A percentile compares a stretch with the other conserved stretches of the same genome.
phyloP scores from a whole-genome alignment of 2,113 vertebrate genomes.

The Rissa tridactyla region DNA sequence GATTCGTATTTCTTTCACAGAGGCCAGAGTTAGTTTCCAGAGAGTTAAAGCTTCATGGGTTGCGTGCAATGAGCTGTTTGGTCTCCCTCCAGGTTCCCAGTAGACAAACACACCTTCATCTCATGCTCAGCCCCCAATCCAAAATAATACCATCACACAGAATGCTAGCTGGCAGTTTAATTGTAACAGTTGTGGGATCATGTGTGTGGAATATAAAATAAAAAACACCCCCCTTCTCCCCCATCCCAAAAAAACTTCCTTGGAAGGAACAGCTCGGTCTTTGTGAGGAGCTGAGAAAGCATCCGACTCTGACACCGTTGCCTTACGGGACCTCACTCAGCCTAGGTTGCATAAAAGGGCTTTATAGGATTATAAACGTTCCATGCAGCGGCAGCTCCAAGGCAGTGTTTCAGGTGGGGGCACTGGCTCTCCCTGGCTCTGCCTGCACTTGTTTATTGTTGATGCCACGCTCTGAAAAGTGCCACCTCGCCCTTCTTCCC shows the following conservation, averaged over 20 bases:
- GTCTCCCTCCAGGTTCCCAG: background rate
- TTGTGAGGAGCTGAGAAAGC: slow-evolving; percentile 36
- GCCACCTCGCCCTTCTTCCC: background rate
- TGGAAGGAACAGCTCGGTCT: slow-evolving; percentile 7
- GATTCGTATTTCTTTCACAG: background rate
- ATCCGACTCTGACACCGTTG: slow-evolving; percentile 40
- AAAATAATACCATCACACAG: background rate
- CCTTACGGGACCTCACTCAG: slow-evolving; percentile 41
- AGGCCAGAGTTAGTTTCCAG: background rate
- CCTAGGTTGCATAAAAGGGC: slow-evolving; percentile 48
- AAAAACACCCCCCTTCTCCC: background rate
- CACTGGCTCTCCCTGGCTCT: background rate
- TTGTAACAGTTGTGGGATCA: background rate
- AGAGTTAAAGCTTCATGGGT: background rate
- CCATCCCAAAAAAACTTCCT: background rate
- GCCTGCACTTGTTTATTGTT: background rate
- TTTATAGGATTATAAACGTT: slow-evolving; percentile 63
- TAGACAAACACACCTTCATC: background rate
- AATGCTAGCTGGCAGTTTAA: background rate
- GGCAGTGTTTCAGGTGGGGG: slow-evolving; percentile 16
- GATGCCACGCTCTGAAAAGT: background rate
- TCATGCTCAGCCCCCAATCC: rapidly evolving
- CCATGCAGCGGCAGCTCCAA: background rate
- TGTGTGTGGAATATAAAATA: background rate
- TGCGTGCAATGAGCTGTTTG: background rate